phyloP scores from a whole-genome alignment of 2,888 invertebrate genomes.

The Dynastes maya region DNA sequence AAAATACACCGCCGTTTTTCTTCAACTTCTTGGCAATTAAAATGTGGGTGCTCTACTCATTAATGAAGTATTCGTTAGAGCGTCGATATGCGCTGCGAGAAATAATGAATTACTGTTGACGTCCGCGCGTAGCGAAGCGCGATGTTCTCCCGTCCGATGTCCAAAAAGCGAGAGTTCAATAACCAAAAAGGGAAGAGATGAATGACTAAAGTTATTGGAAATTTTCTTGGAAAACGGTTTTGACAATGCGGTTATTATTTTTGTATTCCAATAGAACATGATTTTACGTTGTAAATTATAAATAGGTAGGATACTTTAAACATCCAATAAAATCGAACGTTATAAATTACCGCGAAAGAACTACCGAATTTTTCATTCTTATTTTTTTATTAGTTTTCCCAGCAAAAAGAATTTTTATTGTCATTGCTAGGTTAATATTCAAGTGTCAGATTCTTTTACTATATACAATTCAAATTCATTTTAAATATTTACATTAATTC shows the following conservation, averaged over 20 bases:
- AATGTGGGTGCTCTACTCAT: constrained; percentile 38
- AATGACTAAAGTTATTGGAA: constrained; percentile 10
- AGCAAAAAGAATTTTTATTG: too few species aligned
- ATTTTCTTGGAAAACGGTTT: constrained; percentile 6
- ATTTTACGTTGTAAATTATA: neutral
- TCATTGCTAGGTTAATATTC: too few species aligned
- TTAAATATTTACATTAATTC: too few species aligned
- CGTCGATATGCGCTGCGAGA: neutral
- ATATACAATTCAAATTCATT: too few species aligned
- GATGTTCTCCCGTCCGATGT: neutral
- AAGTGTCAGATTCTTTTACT: too few species aligned
- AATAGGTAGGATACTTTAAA: too few species aligned
- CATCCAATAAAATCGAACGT: too few species aligned
- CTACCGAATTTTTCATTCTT: too few species aligned
- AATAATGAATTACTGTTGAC: neutral
- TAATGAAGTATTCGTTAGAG: constrained; percentile 29
- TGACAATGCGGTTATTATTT: neutral
- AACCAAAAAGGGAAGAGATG: constrained; percentile 12
- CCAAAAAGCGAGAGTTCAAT: constrained; percentile 18
- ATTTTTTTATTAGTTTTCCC: too few species aligned
- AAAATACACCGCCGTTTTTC: constrained; percentile 53
- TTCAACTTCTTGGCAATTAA: constrained; percentile 44
- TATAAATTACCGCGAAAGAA: too few species aligned
- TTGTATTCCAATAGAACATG: neutral
- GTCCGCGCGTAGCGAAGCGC: neutral